phyloP scores from a whole-genome alignment of 2,797 vertebrate species.

The Carapus acus region DNA sequence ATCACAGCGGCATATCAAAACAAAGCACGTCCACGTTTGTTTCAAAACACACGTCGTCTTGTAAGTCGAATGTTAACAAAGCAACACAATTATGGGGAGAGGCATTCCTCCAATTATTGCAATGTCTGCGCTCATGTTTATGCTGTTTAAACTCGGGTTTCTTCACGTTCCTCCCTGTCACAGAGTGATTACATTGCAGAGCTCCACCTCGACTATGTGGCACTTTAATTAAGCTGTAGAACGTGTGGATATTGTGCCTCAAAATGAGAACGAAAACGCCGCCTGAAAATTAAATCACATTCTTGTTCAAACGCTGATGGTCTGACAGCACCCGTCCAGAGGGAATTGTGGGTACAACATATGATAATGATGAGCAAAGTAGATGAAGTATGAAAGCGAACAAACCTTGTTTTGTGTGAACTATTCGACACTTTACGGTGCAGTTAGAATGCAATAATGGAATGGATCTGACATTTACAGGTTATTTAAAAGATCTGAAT shows the following conservation, averaged over 20 bases:
- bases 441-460: conserved; percentile 11
- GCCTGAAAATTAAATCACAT: conserved; percentile 14
- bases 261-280: conserved; percentile 1
- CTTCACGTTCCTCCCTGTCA: neutral
- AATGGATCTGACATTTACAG: conserved; percentile 5
- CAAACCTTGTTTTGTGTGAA: conserved; percentile 9
- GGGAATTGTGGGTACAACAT: conserved; percentile 8
- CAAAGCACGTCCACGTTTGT: no score
- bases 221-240: conserved; percentile 1
- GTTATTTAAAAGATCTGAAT: conserved; percentile 1
- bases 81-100: neutral
- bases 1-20: no score
- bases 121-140: neutral
- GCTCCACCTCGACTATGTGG: neutral
- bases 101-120: neutral
- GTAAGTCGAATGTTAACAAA: neutral
- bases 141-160: neutral
- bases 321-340: neutral
- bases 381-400: conserved; percentile 30
- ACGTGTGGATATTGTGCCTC: neutral
- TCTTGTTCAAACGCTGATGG: conserved; percentile 4
- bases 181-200: neutral
- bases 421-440: conserved; percentile 11
- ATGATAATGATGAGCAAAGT: conserved; percentile 10
- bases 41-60: neutral